A percentile compares a stretch with the other conserved stretches of the same genome.
These are phyloP conservation scores for Sylvilagus floridanus DNA, from an alignment of 2,797 vertebrate species.

Conservation along the genomic window DNA sequence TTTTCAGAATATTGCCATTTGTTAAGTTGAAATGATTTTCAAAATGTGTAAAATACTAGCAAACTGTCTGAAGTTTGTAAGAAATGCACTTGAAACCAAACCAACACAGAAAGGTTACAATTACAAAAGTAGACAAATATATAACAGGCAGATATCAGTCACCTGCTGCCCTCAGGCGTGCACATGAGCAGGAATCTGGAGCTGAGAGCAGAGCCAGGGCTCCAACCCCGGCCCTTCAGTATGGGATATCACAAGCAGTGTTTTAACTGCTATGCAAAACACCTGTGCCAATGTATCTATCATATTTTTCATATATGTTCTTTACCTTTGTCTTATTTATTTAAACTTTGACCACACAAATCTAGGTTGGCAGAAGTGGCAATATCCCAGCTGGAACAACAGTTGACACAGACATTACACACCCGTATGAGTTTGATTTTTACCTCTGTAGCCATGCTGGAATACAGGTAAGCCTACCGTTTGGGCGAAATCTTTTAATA, in stretches of 20 bases:
- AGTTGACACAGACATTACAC: conserved; percentile 98
- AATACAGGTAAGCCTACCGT: conserved; percentile 93
- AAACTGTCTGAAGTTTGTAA: conserved; percentile 6
- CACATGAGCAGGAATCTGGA: too few relatives aligned
- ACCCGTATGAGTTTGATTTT: conserved; percentile 99
- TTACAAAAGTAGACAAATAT: neutral
- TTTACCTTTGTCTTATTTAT: conserved; percentile 72
- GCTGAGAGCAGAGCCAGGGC: too few relatives aligned
- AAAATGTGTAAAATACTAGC: conserved; percentile 22
- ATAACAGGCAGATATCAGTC: neutral
- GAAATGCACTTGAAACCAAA: conserved; percentile 17
- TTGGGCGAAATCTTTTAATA: conserved; percentile 11
- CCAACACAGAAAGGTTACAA: neutral
- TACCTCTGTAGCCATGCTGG: conserved; percentile 99
- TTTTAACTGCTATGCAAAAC: too few relatives aligned
- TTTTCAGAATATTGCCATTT: conserved; percentile 41
- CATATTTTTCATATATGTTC: conserved; percentile 38
- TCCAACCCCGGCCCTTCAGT: too few relatives aligned
- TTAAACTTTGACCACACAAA: conserved; percentile 71
- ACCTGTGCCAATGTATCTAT: neutral
- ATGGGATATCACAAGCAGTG: too few relatives aligned
- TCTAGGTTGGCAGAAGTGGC: conserved; percentile 97
- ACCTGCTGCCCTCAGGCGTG: too few relatives aligned
- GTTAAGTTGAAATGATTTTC: conserved; percentile 31
- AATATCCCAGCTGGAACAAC: conserved; percentile 99